phyloP scores from a whole-genome alignment of 2,888 invertebrate genomes.

The Fragum fragum region DNA sequence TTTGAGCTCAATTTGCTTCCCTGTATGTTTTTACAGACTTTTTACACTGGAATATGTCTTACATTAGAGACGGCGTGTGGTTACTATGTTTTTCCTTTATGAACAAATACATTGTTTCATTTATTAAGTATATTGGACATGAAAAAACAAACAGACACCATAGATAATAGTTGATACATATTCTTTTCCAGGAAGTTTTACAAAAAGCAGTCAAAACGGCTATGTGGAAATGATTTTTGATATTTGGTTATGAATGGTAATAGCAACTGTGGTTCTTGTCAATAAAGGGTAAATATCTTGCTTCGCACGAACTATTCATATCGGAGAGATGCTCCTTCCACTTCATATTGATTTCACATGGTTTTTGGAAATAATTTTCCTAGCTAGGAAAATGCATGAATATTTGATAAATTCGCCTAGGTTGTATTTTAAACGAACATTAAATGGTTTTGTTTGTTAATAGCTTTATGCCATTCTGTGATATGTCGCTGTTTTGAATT shows the following conservation, averaged over 20 bases:
- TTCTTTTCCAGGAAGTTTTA: no score
- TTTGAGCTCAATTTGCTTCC: constrained; percentile 4
- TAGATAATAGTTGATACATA: no score
- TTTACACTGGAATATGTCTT: neutral
- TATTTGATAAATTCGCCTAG: constrained; percentile 19
- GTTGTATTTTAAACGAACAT: neutral
- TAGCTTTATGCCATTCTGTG: constrained; percentile 5
- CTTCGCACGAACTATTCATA: neutral
- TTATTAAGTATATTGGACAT: no score
- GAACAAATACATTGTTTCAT: no score
- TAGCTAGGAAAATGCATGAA: constrained; percentile 11
- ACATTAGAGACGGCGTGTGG: neutral
- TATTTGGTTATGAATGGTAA: neutral
- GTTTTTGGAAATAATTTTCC: constrained; percentile 20
- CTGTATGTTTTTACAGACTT: constrained; percentile 11
- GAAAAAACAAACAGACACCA: no score
- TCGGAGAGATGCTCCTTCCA: constrained; percentile 12
- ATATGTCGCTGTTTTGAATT: neutral
- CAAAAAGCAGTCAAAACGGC: neutral
- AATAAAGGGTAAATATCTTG: neutral
- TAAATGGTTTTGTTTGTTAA: neutral
- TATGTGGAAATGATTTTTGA: neutral
- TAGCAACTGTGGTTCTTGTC: no score
- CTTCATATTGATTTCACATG: constrained; percentile 14
- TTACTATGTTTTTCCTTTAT: neutral